Evolutionary conservation across 2,113 vertebrate species (phyloP).

Genomic region (Cygnus buccinator): DNA sequence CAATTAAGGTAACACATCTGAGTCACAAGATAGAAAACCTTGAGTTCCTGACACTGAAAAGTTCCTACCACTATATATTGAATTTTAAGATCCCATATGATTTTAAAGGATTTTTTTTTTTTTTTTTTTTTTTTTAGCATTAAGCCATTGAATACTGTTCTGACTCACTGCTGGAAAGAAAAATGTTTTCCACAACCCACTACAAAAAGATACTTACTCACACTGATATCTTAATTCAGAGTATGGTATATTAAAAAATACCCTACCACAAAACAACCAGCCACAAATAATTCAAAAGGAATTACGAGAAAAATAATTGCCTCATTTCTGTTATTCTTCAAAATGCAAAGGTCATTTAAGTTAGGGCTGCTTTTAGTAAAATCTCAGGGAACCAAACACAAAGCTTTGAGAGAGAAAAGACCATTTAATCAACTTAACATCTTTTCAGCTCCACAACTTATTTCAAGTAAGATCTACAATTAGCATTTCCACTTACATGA

Average conservation of each 20-base stretch:
- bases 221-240: not conserved
- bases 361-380: not conserved
- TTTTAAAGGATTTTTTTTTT: not conserved
- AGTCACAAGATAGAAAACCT: not conserved
- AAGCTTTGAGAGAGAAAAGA: not conserved
- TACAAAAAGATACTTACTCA: not conserved
- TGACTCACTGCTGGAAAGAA: not conserved
- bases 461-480: not conserved
- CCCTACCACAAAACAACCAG: not conserved
- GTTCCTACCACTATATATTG: not conserved
- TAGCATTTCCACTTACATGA: not conserved
- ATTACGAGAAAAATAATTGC: not conserved
- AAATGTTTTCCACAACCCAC: not conserved
- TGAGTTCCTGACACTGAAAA: not conserved
- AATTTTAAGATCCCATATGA: not conserved
- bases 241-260: not conserved
- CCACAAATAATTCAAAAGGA: not conserved
- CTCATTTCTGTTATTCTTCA: not conserved
- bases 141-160: not conserved
- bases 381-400: not conserved
- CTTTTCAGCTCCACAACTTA: not conserved
- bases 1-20: not conserved
- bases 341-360: not conserved
- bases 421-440: not conserved
- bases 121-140: not conserved